These are phyloP conservation scores for Polypedilum pembai DNA, from an alignment of 1,140 invertebrate genomes.

Conservation along the genomic window DNA sequence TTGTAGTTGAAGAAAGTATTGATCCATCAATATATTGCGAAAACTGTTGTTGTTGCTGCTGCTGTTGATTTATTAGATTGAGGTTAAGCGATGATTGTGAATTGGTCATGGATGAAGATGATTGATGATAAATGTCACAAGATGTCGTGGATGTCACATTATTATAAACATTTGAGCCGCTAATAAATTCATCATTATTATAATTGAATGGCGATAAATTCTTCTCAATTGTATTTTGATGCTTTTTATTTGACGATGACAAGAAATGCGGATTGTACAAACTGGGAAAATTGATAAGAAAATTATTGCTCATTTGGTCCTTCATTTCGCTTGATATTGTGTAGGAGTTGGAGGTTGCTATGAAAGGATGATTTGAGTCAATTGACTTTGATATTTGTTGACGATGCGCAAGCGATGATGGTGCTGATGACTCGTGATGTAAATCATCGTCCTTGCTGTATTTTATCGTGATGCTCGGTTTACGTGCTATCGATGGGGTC, in stretches of 20 bases:
- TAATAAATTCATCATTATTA: conserved; percentile 22
- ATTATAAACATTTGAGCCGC: conserved; percentile 9
- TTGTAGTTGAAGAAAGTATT: neutral
- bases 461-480: conserved; percentile 22
- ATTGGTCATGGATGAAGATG: neutral
- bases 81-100: conserved; percentile 22
- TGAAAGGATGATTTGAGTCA: conserved; percentile 15
- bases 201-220: conserved; percentile 22
- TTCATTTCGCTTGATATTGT: conserved; percentile 7
- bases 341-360: neutral
- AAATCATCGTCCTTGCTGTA: neutral
- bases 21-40: neutral
- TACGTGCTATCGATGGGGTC: conserved; percentile 20
- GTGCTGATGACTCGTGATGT: neutral
- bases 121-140: conserved; percentile 7
- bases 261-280: neutral
- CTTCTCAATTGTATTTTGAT: neutral
- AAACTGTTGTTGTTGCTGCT: neutral
- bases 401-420: neutral
- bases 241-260: neutral
- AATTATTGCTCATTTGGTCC: conserved; percentile 28
- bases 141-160: neutral
- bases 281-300: conserved; percentile 20
- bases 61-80: conserved; percentile 11
- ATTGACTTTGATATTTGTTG: conserved; percentile 22